Evolutionary conservation across 2,797 vertebrate species (phyloP), one percentile per base, ranked within the genome.

Genomic region (Taeniopygia guttata): DNA sequence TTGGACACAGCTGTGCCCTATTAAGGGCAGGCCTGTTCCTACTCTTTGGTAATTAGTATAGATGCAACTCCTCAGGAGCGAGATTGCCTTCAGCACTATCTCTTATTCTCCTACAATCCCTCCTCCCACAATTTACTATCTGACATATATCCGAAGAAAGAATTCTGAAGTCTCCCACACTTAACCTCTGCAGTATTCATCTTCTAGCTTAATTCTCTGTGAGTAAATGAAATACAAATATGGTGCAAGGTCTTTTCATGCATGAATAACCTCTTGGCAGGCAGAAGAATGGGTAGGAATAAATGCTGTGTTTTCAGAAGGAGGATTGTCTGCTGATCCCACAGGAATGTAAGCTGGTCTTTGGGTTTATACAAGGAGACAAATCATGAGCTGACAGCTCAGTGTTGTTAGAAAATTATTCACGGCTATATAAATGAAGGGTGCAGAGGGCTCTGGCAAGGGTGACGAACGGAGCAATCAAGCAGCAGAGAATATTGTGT

Each of bases 281-380:
- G 75, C 66, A 84, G 58, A 87, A 84, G 52, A 89, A 55, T 27
- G 46, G 29, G 55, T 89, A 82, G 56, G 79, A 82, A 68, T 43
- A 73, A 87, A 79, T 46, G 5, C n/a, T 69, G 51, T 82, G 38
- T 89, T 92, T 87, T 89, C 72, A 89, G 81, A 30, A 60, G 75
- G 63, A 51, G 48, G 17, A 62, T 80, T 89, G 48, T 74, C 74
- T 83, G 23, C 59, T 91, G 79, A 85, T 91, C 82, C 79, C 3
- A 1, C 29, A 77, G 90, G 93, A 95, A 77, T 66, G 25, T 79
- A 11, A 38, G 48, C 81, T 79, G 40, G 21, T 58, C 70, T 82
- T 87, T 72, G 36, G 15, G 40, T 45, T 72, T 83, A 6, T 76
- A 62, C 43, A 52, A 63, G 81, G 79, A 87, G 36, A 73, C 79